A percentile compares a stretch with the other conserved stretches of the same genome.
These are phyloP conservation scores for Habrosyne pyritoides DNA, from an alignment of 2,888 invertebrate genomes.

Conservation along the genomic window DNA sequence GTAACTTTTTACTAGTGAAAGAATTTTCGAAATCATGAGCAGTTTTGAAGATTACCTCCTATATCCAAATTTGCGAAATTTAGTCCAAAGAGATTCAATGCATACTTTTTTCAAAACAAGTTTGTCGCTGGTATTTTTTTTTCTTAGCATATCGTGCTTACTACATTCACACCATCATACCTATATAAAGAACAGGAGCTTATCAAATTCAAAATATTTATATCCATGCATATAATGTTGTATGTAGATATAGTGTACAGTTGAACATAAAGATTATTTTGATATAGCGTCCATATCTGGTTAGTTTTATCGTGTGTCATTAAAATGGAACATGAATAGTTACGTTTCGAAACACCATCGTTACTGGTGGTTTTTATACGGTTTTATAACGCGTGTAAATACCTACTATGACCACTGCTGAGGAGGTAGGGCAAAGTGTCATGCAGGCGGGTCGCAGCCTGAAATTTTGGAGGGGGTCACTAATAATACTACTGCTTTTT, in stretches of 20 bases:
- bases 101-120: too few relatives aligned
- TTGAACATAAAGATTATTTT: constrained; percentile 55
- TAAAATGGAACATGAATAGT: constrained; percentile 63
- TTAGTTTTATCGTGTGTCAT: constrained; percentile 67
- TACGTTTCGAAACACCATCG: constrained; percentile 63
- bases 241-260: constrained; percentile 24
- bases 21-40: too few relatives aligned
- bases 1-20: too few relatives aligned
- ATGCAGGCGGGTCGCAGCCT: too few relatives aligned
- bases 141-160: background rate
- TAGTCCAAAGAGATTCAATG: too few relatives aligned
- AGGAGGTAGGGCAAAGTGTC: background rate
- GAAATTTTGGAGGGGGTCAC: too few relatives aligned
- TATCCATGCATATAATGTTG: constrained; percentile 11
- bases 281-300: constrained; percentile 63
- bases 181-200: background rate
- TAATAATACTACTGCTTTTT: too few relatives aligned
- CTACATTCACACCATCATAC: background rate
- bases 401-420: background rate
- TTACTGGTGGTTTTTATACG: constrained; percentile 36
- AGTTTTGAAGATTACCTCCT: too few relatives aligned
- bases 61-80: too few relatives aligned
- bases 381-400: constrained; percentile 50
- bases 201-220: constrained; percentile 4
- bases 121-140: background rate